Percentiles rank a stretch among this genome's conserved stretches.
phyloP scores from a whole-genome alignment of 2,797 vertebrate species.

The Synanceia verrucosa region DNA sequence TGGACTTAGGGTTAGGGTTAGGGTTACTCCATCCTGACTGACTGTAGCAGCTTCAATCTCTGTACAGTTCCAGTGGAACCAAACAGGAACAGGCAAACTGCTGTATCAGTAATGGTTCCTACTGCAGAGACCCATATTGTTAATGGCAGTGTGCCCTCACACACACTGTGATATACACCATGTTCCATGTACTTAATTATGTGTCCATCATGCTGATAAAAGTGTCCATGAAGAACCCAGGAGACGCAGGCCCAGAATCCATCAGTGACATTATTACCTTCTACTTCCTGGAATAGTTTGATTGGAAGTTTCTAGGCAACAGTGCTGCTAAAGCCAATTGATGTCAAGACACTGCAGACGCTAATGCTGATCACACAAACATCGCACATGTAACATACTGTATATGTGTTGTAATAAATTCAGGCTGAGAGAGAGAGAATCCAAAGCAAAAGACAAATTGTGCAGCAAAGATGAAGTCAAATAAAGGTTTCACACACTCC shows the following conservation, averaged over 20 bases:
- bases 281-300: slow-evolving; percentile 36
- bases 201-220: slow-evolving; percentile 54
- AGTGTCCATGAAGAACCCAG: slow-evolving; percentile 17
- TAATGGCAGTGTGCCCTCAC: too few species aligned
- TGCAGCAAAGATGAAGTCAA: slow-evolving; percentile 14
- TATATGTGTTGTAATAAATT: background rate
- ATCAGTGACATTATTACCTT: slow-evolving; percentile 43
- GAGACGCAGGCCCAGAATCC: slow-evolving; percentile 24
- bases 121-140: too few species aligned
- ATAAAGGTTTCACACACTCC: slow-evolving; percentile 17
- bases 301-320: slow-evolving; percentile 41
- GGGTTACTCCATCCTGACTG: too few species aligned
- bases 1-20: too few species aligned
- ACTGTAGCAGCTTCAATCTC: too few species aligned
- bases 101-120: too few species aligned
- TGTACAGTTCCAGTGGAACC: too few species aligned
- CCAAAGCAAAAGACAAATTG: slow-evolving; percentile 1
- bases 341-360: background rate
- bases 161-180: slow-evolving; percentile 1
- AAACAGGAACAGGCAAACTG: too few species aligned
- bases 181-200: slow-evolving; percentile 43
- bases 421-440: slow-evolving; percentile 1
- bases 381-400: background rate
- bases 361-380: background rate
- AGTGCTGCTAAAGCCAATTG: background rate